Percentiles rank a stretch among this genome's conserved stretches.
Conservation (phyloP, 2,888 invertebrate species). For the Hemicrepidius hirtus region DNA sequence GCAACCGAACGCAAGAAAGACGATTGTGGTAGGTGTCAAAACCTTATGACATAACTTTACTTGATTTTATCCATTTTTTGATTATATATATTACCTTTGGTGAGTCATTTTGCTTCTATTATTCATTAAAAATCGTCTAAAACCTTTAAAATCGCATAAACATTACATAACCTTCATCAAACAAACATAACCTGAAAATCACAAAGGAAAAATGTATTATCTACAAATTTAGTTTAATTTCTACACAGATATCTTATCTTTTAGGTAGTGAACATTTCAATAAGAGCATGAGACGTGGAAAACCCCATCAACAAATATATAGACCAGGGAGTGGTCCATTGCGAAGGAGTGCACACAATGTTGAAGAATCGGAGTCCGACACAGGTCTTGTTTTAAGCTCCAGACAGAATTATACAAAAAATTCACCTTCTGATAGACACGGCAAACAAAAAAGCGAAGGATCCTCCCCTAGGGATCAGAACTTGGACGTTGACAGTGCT, state of each 20-base stretch:
- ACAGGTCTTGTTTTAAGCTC: slow-evolving; percentile 62
- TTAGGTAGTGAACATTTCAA: slow-evolving; percentile 42
- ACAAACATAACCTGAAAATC: slow-evolving; percentile 45
- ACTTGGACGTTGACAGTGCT: slow-evolving; percentile 60
- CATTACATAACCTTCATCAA: slow-evolving; percentile 46
- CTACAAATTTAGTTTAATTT: background rate
- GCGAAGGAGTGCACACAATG: slow-evolving; percentile 78
- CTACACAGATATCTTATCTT: slow-evolving; percentile 14
- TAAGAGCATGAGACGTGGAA: slow-evolving; percentile 74
- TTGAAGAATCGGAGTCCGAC: slow-evolving; percentile 76
- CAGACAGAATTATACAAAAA: slow-evolving; percentile 58
- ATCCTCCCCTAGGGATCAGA: slow-evolving; percentile 62
- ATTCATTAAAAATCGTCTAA: background rate
- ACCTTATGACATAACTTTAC: slow-evolving; percentile 44
- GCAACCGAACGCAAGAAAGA: slow-evolving; percentile 62
- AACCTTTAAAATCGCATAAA: slow-evolving; percentile 4
- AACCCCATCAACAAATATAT: slow-evolving; percentile 83
- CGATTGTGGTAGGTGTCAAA: slow-evolving; percentile 64
- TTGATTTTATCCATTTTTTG: slow-evolving; percentile 32
- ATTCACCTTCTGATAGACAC: slow-evolving; percentile 54
- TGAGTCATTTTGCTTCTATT: slow-evolving; percentile 25
- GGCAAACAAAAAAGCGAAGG: slow-evolving; percentile 62
- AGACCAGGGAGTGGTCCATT: slow-evolving; percentile 86
- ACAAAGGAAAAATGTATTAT: background rate
- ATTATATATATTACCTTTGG: slow-evolving; percentile 34